phyloP scores from a whole-genome alignment of 30 jellyfish, hydroid and myxozoan genomes.

The Mastigias papua region DNA sequence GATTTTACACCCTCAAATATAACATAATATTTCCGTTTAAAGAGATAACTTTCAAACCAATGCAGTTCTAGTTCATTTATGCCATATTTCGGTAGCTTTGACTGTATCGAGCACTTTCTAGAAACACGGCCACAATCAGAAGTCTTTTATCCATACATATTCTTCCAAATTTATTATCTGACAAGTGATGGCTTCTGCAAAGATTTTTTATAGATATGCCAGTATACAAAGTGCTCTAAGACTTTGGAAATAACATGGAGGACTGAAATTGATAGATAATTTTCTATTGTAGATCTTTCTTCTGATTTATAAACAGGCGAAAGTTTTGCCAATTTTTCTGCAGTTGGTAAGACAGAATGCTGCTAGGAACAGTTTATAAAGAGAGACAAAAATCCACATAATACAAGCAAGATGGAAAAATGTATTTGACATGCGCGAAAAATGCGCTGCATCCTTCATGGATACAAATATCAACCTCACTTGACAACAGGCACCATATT shows the following conservation, averaged over 20 bases:
- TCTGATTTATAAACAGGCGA: conserved; percentile 22
- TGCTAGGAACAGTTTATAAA: neutral
- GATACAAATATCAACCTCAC: too few species aligned
- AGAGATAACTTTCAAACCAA: conserved; percentile 51
- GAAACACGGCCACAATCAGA: conserved; percentile 23
- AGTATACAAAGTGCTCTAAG: neutral
- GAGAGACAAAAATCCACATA: conserved; percentile 28
- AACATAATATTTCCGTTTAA: too few species aligned
- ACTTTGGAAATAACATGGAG: neutral
- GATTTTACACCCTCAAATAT: conserved; percentile 2
- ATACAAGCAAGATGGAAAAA: too few species aligned
- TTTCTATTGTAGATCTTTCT: conserved; percentile 5
- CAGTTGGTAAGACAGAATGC: conserved; percentile 23
- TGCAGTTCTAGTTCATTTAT: conserved; percentile 14
- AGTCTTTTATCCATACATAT: conserved; percentile 24
- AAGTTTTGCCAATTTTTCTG: conserved; percentile 31
- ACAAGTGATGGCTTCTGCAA: conserved; percentile 30
- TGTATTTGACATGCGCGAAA: too few species aligned
- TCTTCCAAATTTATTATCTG: conserved; percentile 35
- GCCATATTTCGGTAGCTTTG: conserved; percentile 34
- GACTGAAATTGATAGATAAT: neutral
- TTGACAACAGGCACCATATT: too few species aligned
- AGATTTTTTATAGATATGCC: conserved; percentile 9
- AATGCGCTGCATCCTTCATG: too few species aligned
- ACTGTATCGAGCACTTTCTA: conserved; percentile 40